Evolutionary conservation across 2,888 invertebrate genomes (phyloP), one percentile per base, ranked within the genome.

Genomic region (Strigamia transsilvanica): DNA sequence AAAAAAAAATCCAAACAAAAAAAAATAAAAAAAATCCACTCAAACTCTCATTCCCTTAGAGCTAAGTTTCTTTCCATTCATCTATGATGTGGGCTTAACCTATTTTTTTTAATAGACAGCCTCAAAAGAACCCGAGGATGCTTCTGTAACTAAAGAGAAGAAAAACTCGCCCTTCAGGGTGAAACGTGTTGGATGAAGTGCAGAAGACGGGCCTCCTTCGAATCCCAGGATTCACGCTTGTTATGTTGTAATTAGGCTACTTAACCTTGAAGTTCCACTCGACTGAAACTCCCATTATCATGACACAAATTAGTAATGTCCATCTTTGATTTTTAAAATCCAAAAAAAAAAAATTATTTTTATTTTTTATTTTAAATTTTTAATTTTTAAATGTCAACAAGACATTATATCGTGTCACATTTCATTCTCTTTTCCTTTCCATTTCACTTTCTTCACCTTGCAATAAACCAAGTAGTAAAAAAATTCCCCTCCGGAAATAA

Each of bases 81-180:
- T 23, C 13, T 73, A 73, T 32, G 77, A 77, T 38, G 42, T 41
- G 21, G 79, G 41, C 79, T 42, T 79, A 79, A 79, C 79, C 79
- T 66, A 66, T 79, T 79, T 79, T 79, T 79, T 42, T 66, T 66
- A 66, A 66, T 66, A 66, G 66, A 66, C 66, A 66, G 66, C 23
- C 27, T 66, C 23, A 66, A 66, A 66, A 27, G 66, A 15, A 66
- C 66, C 66, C 27, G 32, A 66, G 66, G 66, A 66, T 66, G 66
- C 66, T 66, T 66, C 66, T 66, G 66, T 66, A 66, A 51, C 51
- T 15, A 51, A 51, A 51, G 51, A 51, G 51, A 51, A 13, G 66
- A 27, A 66, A 66, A 66, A 66, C 66, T 66, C 13, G 66, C 66
- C 66, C 66, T 27, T 66, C 23, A 66, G 66, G 66, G 66, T 51